Evolutionary conservation across 2,888 invertebrate genomes (phyloP).

Genomic region (Atherix ibis): DNA sequence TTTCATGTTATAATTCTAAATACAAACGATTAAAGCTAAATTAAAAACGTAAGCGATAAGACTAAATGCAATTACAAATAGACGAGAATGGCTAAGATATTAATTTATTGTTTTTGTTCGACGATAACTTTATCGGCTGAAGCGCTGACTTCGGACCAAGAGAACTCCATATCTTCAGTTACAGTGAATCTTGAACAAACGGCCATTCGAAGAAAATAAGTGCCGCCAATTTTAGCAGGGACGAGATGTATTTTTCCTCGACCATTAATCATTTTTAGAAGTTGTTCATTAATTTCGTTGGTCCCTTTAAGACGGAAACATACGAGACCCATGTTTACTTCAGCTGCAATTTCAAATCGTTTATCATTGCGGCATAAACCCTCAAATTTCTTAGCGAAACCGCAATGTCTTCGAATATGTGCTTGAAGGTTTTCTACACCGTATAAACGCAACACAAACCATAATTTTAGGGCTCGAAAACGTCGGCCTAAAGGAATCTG

Average conservation of each 20-base stretch:
- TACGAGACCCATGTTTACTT: slow-evolving; percentile 87
- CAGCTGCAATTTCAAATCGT: slow-evolving; percentile 77
- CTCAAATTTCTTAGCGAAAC: slow-evolving; percentile 77
- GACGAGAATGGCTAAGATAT: too few species aligned
- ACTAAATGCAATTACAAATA: too few species aligned
- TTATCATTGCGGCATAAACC: slow-evolving; percentile 55
- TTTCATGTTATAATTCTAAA: too few species aligned
- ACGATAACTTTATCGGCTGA: slow-evolving; percentile 48
- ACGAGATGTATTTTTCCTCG: slow-evolving; percentile 85
- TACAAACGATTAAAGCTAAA: too few species aligned
- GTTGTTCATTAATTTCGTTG: slow-evolving; percentile 66
- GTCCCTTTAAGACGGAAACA: slow-evolving; percentile 85
- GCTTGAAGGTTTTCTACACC: slow-evolving; percentile 78
- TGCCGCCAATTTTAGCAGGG: slow-evolving; percentile 71
- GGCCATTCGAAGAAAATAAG: slow-evolving; percentile 76
- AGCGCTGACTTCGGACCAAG: slow-evolving; percentile 73
- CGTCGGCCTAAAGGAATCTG: slow-evolving; percentile 89
- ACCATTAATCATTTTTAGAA: slow-evolving; percentile 73
- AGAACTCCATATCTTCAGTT: slow-evolving; percentile 62
- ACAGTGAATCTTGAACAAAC: slow-evolving; percentile 76
- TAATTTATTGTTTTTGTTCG: too few species aligned
- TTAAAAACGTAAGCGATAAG: too few species aligned
- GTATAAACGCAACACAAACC: slow-evolving; percentile 86
- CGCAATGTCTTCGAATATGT: slow-evolving; percentile 71
- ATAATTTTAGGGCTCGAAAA: slow-evolving; percentile 82